Conservation (phyloP, 2,797 vertebrate genomes). For the Halcyon chelicuti region DNA sequence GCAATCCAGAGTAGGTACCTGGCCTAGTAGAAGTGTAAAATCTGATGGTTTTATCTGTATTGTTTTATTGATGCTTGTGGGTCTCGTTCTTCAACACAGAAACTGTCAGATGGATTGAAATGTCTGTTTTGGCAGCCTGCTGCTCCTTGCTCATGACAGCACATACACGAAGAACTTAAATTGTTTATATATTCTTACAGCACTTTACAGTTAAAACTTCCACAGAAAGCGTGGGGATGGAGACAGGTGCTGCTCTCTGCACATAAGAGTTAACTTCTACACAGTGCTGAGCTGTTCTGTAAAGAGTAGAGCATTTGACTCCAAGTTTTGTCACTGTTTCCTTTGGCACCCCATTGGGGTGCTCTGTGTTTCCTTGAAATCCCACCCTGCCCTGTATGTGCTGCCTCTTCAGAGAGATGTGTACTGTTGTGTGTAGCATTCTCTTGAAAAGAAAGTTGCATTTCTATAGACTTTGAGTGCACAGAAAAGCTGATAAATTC, state of each 20-base stretch:
- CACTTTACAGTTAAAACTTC: not conserved
- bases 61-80: not conserved
- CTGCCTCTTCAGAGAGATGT: not conserved
- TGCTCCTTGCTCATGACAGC: not conserved
- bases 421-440: not conserved
- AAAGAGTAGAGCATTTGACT: fast-evolving
- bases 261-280: not conserved
- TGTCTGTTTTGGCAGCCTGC: not conserved
- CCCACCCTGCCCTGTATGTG: not conserved
- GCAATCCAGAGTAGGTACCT: not conserved
- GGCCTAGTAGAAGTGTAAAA: not conserved
- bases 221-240: not conserved
- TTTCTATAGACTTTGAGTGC: not conserved
- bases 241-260: not conserved
- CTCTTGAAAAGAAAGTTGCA: not conserved
- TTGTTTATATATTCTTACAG: not conserved
- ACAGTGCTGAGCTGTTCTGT: not conserved
- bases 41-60: not conserved
- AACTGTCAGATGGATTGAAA: not conserved
- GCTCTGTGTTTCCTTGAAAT: not conserved
- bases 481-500: not conserved
- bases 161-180: not conserved
- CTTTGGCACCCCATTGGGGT: not conserved
- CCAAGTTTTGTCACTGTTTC: not conserved
- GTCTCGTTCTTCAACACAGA: not conserved